Conservation (phyloP, 2,797 vertebrate species). For the Silurus lanzhouensis region DNA sequence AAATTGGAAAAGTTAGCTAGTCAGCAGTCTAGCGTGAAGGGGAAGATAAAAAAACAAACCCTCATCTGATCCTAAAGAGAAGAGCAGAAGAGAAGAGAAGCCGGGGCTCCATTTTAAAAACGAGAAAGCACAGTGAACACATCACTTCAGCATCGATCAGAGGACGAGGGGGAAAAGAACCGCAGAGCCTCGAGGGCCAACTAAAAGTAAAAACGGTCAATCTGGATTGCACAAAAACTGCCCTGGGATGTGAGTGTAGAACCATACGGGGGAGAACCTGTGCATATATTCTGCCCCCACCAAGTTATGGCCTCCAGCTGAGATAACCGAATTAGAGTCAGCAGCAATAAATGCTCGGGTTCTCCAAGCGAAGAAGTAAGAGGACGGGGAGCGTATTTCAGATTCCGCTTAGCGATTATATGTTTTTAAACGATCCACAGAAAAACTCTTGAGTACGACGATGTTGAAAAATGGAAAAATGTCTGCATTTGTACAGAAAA, state of each 20-base stretch:
- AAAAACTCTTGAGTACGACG: background rate
- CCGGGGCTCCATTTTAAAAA: background rate
- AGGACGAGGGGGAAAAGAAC: background rate
- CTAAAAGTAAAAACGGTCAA: constrained; percentile 30
- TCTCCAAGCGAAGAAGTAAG: background rate
- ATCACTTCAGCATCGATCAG: constrained; percentile 22
- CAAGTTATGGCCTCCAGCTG: constrained; percentile 22
- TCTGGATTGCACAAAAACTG: constrained; percentile 7
- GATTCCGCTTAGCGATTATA: background rate
- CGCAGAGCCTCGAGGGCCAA: background rate
- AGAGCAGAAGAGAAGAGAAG: constrained; percentile 5
- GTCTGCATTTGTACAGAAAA: background rate
- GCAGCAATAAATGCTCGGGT: constrained; percentile 21
- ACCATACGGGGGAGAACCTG: constrained; percentile 26
- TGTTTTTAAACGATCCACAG: background rate
- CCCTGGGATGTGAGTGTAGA: constrained; percentile 2
- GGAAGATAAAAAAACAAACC: background rate
- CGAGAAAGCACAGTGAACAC: background rate
- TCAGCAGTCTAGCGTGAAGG: background rate
- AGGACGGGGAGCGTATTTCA: background rate
- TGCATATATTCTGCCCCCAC: constrained; percentile 26
- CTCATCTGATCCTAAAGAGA: background rate
- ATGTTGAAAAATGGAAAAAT: background rate
- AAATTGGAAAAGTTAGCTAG: background rate
- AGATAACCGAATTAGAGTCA: constrained; percentile 33